phyloP scores from a whole-genome alignment of 2,113 vertebrate genomes.

The Anser brachyrhynchus region DNA sequence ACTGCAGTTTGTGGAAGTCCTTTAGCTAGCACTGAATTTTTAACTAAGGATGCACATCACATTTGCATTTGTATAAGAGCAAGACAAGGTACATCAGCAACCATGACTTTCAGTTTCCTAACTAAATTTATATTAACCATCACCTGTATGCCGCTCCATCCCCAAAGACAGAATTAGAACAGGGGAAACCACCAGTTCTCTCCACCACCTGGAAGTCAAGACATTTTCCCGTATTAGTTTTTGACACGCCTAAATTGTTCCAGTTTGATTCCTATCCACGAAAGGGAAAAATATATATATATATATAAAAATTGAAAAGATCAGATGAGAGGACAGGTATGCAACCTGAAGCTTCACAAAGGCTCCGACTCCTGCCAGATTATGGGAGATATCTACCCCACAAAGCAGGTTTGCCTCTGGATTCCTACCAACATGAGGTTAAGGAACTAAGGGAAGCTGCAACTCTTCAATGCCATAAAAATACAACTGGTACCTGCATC shows the following conservation, averaged over 20 bases:
- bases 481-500: background rate
- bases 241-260: background rate
- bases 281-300: background rate
- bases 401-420: background rate
- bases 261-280: background rate
- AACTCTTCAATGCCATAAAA: background rate
- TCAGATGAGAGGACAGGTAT: background rate
- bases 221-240: background rate
- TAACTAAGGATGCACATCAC: background rate
- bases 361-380: background rate
- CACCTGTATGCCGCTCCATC: background rate
- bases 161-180: background rate
- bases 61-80: background rate
- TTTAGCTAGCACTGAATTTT: background rate
- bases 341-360: background rate
- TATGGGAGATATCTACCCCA: background rate
- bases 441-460: background rate
- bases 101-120: background rate
- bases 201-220: background rate
- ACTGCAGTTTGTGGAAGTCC: background rate
- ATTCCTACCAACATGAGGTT: background rate
- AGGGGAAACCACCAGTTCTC: background rate
- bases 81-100: background rate
- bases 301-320: background rate
- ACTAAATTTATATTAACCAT: background rate